Base-by-base conservation (phyloP, 2,797 vertebrate species). In the Vespertilio murinus region DNA sequence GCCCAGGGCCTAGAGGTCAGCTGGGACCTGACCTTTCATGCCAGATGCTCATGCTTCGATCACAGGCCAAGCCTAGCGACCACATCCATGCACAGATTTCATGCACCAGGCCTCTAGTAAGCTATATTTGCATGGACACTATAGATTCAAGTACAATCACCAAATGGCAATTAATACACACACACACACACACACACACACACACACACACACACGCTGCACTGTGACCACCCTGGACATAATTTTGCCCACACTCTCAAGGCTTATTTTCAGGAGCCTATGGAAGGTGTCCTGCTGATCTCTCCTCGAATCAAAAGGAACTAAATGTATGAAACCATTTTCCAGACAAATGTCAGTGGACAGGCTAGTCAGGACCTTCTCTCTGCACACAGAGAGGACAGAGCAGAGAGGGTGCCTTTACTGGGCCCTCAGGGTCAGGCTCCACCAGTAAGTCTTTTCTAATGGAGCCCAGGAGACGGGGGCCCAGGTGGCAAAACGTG, bases 301-400 rank as follows among this genome's bases (percentile, higher is more conserved):
- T 52, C 18, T 40, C 10, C 25, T 83, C 17, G 49, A 69, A 40
- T 64, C 42, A n/a, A 25, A 40, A 77, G n/a, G 10, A 71, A 11
- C 9, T 33, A 42, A 3, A 23, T 59, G 3, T 7, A 1, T 23
- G 11, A 28, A 71, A 71, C 13, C 14, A 17, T 56, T 30, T 42
- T 12, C 25, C 30, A 38, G 64, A 65, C 23, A 54, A 73, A 38
- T 8, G 2, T 0, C 12, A 7, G 0, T 18, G 9, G 9, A 59
- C 2, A 49, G 40, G 23, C 3, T 77, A 4, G 1, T 14, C 8
- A 25, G 22, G 8, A 23, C 8, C 16, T 35, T 33, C 17, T 18
- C 35, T 22, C 25, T 45, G 38, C 16, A 35, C 0, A 0, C 6
- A 0, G 3, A 78, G 10, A 75, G 54, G 20, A 10, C 30, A 18